Evolutionary conservation across 2,888 invertebrate genomes (phyloP), one percentile per base, ranked within the genome.

Genomic region (Euclidia mi): DNA sequence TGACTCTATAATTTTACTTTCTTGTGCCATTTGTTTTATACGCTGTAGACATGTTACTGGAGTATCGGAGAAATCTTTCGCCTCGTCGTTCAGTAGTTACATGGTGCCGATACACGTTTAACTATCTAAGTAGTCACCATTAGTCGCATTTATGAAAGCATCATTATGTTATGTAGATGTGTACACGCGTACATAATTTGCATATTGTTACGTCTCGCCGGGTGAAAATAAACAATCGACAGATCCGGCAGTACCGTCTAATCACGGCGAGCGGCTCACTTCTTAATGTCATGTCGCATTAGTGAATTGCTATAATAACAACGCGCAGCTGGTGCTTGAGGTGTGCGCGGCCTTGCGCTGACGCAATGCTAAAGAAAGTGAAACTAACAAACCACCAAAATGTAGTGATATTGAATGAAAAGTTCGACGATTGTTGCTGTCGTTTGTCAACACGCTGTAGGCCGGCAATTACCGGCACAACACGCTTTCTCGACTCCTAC

Each of bases 281-380:
- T 59, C 73, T 78, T 84, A 79, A 84, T 84, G 84, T 79, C 76
- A 75, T 76, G 66, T 75, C 70, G 76, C 81, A 82, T 87, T 85
- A 82, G 82, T 77, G 73, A 76, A 84, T 83, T 81, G 79, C 63
- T 55, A 65, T 85, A 75, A 82, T 82, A 82, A 79, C 82, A 81
- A 64, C 68, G 72, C 57, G 67, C 71, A 72, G 71, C 65, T 69
- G 67, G 58, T 73, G 76, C 76, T 75, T 66, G 72, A 78, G 71
- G 76, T 73, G 78, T 76, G 76, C 78, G 76, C 73, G 85, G 83
- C 84, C 87, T 88, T 87, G 84, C 66, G 65, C 66, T 87, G 85
- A 87, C 85, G 87, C 78, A 88, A 87, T 75, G 50, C 28, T 62
- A 69, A 90, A 83, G 89, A 90, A 91, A 91, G 91, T 88, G 90